These are phyloP conservation scores for Chromoteleia sp. DNA, from an alignment of 2,888 invertebrate genomes.

Conservation along the genomic window DNA sequence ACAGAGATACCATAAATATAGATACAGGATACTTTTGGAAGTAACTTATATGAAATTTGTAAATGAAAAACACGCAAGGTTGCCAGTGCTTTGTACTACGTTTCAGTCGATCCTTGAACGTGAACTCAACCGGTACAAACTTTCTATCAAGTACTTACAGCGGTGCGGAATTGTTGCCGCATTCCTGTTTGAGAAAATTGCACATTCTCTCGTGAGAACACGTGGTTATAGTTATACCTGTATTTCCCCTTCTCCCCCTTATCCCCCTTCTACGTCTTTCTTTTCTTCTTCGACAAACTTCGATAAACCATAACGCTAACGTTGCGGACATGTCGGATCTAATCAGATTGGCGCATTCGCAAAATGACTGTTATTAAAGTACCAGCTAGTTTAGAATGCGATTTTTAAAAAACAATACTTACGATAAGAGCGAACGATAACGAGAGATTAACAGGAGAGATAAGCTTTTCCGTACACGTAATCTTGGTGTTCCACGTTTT, in stretches of 20 bases:
- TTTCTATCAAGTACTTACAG: slow-evolving; percentile 68
- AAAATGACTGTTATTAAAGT: slow-evolving; percentile 11
- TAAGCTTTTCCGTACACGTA: not conserved
- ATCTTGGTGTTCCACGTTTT: not conserved
- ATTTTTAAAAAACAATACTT: not conserved
- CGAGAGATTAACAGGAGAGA: not conserved
- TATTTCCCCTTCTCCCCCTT: not conserved
- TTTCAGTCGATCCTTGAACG: slow-evolving; percentile 70
- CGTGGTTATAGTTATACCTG: slow-evolving; percentile 43
- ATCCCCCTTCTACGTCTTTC: too few species aligned
- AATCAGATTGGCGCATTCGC: not conserved
- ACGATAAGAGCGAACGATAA: not conserved
- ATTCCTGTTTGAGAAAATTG: slow-evolving; percentile 69
- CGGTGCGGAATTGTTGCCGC: slow-evolving; percentile 64
- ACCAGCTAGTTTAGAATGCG: not conserved
- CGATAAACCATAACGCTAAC: slow-evolving; percentile 17
- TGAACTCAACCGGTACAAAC: slow-evolving; percentile 69
- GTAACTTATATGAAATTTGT: not conserved
- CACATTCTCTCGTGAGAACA: slow-evolving; percentile 63
- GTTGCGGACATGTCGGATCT: slow-evolving; percentile 4
- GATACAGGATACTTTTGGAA: too few species aligned
- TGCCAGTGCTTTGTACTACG: slow-evolving; percentile 31
- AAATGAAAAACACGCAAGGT: slow-evolving; percentile 34
- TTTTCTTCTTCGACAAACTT: slow-evolving; percentile 21
- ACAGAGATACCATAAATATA: too few species aligned